A percentile compares a stretch with the other conserved stretches of the same genome.
phyloP scores from a whole-genome alignment of 1,140 invertebrate species.

The Vollenhovia emeryi region DNA sequence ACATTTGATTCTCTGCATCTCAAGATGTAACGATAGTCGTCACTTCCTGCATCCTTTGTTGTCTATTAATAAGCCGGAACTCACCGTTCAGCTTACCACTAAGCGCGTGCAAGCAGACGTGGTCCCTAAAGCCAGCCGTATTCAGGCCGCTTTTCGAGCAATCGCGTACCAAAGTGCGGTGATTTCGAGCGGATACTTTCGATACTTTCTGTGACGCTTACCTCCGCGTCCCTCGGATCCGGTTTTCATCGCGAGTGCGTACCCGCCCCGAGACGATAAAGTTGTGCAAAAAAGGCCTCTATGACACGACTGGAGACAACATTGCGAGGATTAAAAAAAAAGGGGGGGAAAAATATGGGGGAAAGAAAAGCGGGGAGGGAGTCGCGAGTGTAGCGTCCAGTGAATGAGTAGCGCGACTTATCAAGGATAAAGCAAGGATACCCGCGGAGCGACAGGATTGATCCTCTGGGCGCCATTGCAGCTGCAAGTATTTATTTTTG shows the following conservation, averaged over 20 bases:
- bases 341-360: not conserved
- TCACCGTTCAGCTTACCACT: not conserved
- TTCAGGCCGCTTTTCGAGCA: not conserved
- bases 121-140: not conserved
- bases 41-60: not conserved
- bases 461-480: constrained; percentile 48
- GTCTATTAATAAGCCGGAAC: not conserved
- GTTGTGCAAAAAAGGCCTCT: constrained; percentile 51
- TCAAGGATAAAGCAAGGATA: constrained; percentile 65
- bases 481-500: constrained; percentile 75
- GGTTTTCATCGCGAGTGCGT: constrained; percentile 63
- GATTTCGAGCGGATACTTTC: constrained; percentile 65
- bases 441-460: constrained; percentile 60
- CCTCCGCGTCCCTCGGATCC: constrained; percentile 47
- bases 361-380: constrained; percentile 40
- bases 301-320: constrained; percentile 35
- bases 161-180: constrained; percentile 43
- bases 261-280: constrained; percentile 38
- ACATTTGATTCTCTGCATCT: not conserved
- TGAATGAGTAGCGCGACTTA: constrained; percentile 76
- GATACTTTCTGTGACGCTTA: constrained; percentile 59
- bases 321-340: not conserved
- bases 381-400: constrained; percentile 72
- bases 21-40: not conserved
- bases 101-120: not conserved